Evolutionary conservation across 2,113 vertebrate species (phyloP).

Genomic region (Nesoenas mayeri): DNA sequence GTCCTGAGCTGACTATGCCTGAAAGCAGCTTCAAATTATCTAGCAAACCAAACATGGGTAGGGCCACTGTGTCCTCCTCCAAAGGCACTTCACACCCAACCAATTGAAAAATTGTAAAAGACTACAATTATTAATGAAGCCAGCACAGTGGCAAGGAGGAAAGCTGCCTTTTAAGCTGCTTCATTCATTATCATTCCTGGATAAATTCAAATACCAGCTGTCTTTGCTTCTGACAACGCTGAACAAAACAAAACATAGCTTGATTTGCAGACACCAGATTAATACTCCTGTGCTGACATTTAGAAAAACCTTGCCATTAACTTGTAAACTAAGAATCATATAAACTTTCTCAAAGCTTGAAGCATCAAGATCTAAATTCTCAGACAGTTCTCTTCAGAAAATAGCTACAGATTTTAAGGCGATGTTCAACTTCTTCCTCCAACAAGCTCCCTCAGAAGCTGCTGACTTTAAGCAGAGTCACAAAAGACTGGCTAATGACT

Average conservation of each 20-base stretch:
- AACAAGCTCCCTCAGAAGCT: neutral
- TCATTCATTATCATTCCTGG: constrained; percentile 20
- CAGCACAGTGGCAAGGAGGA: constrained; percentile 49
- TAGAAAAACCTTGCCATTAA: neutral
- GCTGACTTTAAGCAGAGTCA: neutral
- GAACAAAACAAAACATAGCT: constrained; percentile 48
- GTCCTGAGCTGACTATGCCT: neutral
- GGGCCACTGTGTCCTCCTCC: neutral
- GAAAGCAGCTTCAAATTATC: neutral
- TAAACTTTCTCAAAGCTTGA: constrained; percentile 28
- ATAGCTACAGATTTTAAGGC: neutral
- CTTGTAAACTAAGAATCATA: neutral
- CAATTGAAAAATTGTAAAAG: constrained; percentile 19
- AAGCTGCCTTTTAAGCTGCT: constrained; percentile 25
- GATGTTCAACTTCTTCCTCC: neutral
- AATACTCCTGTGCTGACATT: neutral
- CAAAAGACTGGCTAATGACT: neutral
- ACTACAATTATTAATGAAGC: neutral
- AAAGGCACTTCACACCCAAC: constrained; percentile 5
- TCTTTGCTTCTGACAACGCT: constrained; percentile 21
- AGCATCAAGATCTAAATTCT: neutral
- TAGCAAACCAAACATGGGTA: neutral
- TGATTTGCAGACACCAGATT: constrained; percentile 30
- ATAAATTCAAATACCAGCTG: constrained; percentile 49
- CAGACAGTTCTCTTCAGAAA: neutral